Evolutionary conservation across 2,113 vertebrate species (phyloP), one percentile per base, ranked within the genome.

Genomic region (Henicopernis longicauda): DNA sequence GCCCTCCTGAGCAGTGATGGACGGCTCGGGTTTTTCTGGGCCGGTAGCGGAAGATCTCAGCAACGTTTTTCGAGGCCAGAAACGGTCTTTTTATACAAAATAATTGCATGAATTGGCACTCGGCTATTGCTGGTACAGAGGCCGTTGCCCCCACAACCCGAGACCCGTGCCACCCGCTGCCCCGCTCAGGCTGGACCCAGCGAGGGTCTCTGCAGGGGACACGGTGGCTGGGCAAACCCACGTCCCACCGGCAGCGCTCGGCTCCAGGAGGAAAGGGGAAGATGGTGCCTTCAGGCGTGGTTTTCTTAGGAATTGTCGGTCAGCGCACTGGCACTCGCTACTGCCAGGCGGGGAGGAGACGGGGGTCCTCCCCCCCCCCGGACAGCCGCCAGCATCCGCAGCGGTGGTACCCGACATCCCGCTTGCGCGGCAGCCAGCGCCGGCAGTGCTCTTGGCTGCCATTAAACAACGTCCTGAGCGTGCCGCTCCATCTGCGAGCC

Each of bases 351-450:
- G 27, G 27, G 65, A 55, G 34, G 47, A 23, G 45, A 36, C 1
- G 3, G 21, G 11, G 31, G 1, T 27, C 10, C 25, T 20, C 14
- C 19, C 20, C 29, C 25, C 14, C 23, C 20, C 50, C 2, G 2
- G 36, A 20, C 50, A 58, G 32, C 19, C 52, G 31, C 1, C 3
- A 27, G 18, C 66, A 73, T 2, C 65, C 13, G 1, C 3, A 32
- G 44, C 0, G 0, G 16, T 3, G 12, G 27, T 21, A 22, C 54
- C 50, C 3, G 3, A 6, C 36, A 6, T 16, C 40, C 44, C 3
- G 0, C 36, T 13, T 1, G 5, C 13, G 1, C 1, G 1, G 18
- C 5, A 6, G 20, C 65, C 42, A 15, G 61, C 4, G 1, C 32
- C 47, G 45, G 82, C 59, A 8, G 36, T 7, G 15, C 18, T 18